phyloP scores from a whole-genome alignment of 2,797 vertebrate genomes.

The Oryzias dopingdopingensis region DNA sequence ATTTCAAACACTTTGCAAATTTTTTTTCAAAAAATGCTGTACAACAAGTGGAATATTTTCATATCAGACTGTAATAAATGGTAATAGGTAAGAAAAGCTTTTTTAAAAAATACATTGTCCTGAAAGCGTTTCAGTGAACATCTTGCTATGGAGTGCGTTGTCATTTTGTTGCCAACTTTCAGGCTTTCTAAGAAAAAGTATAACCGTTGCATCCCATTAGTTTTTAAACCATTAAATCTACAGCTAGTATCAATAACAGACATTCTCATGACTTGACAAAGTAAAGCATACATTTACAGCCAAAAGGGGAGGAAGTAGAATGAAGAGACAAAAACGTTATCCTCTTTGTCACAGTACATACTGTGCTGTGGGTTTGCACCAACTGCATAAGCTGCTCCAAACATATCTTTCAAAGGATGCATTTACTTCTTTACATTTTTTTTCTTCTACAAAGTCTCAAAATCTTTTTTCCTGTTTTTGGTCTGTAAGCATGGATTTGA shows the following conservation, averaged over 20 bases:
- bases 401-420: slow-evolving; percentile 35
- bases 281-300: slow-evolving; percentile 10
- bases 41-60: no score
- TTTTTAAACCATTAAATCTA: no score
- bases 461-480: slow-evolving; percentile 2
- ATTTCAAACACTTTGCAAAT: no score
- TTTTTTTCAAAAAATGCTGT: no score
- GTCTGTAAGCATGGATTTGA: slow-evolving; percentile 17
- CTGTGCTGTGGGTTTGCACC: slow-evolving; percentile 45
- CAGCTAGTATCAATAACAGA: background rate
- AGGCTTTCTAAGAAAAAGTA: no score
- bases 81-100: no score
- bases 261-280: slow-evolving; percentile 34
- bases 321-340: slow-evolving; percentile 50
- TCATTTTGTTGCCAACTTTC: no score
- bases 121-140: no score
- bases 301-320: slow-evolving; percentile 19
- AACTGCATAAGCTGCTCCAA: slow-evolving; percentile 44
- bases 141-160: no score
- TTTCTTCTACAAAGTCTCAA: slow-evolving; percentile 36
- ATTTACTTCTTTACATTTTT: slow-evolving; percentile 41
- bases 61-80: no score
- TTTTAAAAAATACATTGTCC: no score
- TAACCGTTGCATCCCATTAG: no score
- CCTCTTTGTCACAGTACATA: slow-evolving; percentile 51